Percentiles rank a stretch among this genome's conserved stretches.
Evolutionary conservation across 2,888 invertebrate species (phyloP).

Genomic region (Phytoseiulus persimilis): DNA sequence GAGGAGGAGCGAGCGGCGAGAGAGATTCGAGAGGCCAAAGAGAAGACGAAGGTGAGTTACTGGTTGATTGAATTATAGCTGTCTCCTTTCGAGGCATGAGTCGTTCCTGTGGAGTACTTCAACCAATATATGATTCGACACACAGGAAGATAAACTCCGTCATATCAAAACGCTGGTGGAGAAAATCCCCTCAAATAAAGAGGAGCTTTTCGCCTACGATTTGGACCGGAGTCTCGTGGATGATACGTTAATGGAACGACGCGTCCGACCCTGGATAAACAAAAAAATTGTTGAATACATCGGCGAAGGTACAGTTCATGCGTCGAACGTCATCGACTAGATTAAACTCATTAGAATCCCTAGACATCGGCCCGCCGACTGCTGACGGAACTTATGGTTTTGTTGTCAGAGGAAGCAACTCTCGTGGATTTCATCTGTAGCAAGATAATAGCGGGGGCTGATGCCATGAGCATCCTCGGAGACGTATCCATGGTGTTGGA

Average conservation of each 20-base stretch:
- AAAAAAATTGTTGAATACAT: slow-evolving; percentile 99
- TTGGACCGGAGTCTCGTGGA: slow-evolving; percentile 81
- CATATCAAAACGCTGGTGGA: slow-evolving; percentile 95
- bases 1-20: slow-evolving; percentile 10
- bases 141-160: slow-evolving; percentile 78
- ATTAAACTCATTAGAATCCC: too few species aligned
- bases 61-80: too few species aligned
- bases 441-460: slow-evolving; percentile 84
- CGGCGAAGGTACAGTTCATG: slow-evolving; percentile 59
- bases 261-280: slow-evolving; percentile 98
- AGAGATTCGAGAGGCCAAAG: slow-evolving; percentile 7
- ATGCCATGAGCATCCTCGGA: slow-evolving; percentile 86
- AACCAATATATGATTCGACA: background rate
- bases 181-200: slow-evolving; percentile 95
- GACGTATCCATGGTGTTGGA: slow-evolving; percentile 99
- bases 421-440: slow-evolving; percentile 99
- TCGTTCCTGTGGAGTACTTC: background rate
- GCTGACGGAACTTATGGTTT: background rate
- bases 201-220: slow-evolving; percentile 84
- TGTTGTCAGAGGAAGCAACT: slow-evolving; percentile 71
- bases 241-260: slow-evolving; percentile 78
- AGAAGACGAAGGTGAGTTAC: background rate
- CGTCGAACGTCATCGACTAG: too few species aligned
- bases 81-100: too few species aligned
- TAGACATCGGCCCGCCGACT: too few species aligned